These are phyloP conservation scores for Pedionomus torquatus DNA, from an alignment of 2,113 vertebrate genomes.

Conservation along the genomic window DNA sequence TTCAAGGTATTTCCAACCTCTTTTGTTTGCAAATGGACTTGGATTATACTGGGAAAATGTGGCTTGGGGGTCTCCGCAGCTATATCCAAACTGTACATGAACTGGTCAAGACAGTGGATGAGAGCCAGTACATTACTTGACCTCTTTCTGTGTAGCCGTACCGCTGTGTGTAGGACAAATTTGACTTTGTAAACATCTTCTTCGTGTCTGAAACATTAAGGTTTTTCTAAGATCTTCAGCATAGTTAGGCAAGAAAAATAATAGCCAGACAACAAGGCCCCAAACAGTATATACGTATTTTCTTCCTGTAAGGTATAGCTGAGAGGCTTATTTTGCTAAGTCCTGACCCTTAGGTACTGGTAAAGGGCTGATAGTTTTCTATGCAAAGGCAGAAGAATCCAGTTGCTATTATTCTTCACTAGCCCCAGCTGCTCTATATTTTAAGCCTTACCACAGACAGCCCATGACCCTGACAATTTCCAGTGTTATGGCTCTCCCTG, in stretches of 20 bases:
- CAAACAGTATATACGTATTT: not conserved
- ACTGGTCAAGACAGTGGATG: not conserved
- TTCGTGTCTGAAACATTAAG: not conserved
- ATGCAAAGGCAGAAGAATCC: not conserved
- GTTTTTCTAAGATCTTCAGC: not conserved
- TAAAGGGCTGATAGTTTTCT: not conserved
- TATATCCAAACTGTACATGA: not conserved
- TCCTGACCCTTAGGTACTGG: not conserved
- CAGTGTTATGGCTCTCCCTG: not conserved
- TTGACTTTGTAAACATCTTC: not conserved
- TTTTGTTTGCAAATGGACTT: not conserved
- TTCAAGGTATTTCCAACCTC: not conserved
- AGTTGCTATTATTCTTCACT: not conserved
- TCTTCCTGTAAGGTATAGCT: not conserved
- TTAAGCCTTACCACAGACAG: not conserved
- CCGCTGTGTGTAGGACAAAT: not conserved
- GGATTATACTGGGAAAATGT: not conserved
- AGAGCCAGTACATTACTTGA: not conserved
- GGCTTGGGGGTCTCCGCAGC: not conserved
- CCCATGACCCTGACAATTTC: accelerated
- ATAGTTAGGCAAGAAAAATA: not conserved
- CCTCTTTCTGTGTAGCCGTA: not conserved
- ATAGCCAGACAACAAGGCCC: not conserved
- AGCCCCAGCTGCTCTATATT: not conserved
- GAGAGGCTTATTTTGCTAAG: not conserved